Evolutionary conservation across 2,888 invertebrate species (phyloP).

Genomic region (Hypselothyrea guttata): DNA sequence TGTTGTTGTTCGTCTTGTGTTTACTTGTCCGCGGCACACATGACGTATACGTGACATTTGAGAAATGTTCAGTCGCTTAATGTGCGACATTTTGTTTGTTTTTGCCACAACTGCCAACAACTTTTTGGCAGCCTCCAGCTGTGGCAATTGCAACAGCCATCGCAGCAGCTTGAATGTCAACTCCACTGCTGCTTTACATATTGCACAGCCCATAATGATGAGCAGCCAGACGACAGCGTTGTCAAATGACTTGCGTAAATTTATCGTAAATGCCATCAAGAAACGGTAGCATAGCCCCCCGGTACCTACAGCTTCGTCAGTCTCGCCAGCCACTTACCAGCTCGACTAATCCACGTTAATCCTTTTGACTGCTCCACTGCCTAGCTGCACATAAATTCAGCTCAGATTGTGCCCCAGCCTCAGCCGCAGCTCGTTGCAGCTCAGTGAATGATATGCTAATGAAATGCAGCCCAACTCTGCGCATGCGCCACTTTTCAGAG

Average conservation of each 20-base stretch:
- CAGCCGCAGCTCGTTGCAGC: slow-evolving; percentile 5
- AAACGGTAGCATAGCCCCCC: slow-evolving; percentile 42
- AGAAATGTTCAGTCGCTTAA: slow-evolving; percentile 70
- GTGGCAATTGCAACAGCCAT: not conserved
- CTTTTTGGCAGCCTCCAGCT: slow-evolving; percentile 41
- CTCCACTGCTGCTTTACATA: slow-evolving; percentile 54
- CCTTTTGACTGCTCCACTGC: slow-evolving; percentile 45
- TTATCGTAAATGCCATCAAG: slow-evolving; percentile 81
- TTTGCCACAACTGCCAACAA: slow-evolving; percentile 35
- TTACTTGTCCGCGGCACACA: slow-evolving; percentile 40
- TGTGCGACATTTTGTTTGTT: slow-evolving; percentile 76
- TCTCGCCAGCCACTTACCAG: slow-evolving; percentile 31
- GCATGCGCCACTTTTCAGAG: slow-evolving; percentile 55
- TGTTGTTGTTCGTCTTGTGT: slow-evolving; percentile 2
- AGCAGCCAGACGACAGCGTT: slow-evolving; percentile 51
- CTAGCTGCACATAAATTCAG: slow-evolving; percentile 58
- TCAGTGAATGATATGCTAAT: slow-evolving; percentile 68
- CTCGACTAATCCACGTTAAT: slow-evolving; percentile 71
- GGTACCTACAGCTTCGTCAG: slow-evolving; percentile 45
- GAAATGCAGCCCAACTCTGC: slow-evolving; percentile 46
- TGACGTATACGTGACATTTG: slow-evolving; percentile 77
- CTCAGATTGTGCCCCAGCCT: slow-evolving; percentile 28
- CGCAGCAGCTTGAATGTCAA: slow-evolving; percentile 43
- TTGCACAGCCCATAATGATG: slow-evolving; percentile 65
- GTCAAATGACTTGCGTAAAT: slow-evolving; percentile 80